These are phyloP conservation scores for Tragelaphus eurycerus DNA, from an alignment of 2,797 vertebrate species.

Conservation along the genomic window DNA sequence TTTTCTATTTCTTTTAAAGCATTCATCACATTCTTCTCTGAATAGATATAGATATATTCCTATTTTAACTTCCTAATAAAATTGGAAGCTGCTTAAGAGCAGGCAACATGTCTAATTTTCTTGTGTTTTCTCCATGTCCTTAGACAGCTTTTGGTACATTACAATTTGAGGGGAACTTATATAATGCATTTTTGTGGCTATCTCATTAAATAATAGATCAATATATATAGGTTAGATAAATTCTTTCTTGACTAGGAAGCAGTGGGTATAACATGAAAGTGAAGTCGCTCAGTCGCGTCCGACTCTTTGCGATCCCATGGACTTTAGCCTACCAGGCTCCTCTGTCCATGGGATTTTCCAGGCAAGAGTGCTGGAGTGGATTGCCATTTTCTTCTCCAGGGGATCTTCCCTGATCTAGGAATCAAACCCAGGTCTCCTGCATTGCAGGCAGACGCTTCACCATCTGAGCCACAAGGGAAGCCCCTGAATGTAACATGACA, in stretches of 20 bases:
- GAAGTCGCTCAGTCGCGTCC: no score
- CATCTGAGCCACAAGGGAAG: no score
- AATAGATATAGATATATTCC: neutral
- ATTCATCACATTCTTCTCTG: neutral
- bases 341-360: no score
- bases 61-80: neutral
- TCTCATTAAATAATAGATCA: neutral
- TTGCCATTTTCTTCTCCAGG: no score
- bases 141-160: neutral
- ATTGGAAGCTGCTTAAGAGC: neutral
- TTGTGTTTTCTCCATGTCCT: neutral
- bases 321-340: no score
- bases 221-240: neutral
- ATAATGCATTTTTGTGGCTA: neutral
- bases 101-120: neutral
- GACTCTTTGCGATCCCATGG: no score
- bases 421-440: fast-evolving
- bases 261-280: neutral
- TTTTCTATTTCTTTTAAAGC: slow-evolving; percentile 1
- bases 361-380: no score
- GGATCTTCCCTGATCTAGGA: no score
- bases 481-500: no score
- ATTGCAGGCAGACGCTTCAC: fast-evolving
- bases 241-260: neutral
- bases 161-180: neutral